Conservation (phyloP, 1,140 invertebrate species). For the Goniozus legneri region DNA sequence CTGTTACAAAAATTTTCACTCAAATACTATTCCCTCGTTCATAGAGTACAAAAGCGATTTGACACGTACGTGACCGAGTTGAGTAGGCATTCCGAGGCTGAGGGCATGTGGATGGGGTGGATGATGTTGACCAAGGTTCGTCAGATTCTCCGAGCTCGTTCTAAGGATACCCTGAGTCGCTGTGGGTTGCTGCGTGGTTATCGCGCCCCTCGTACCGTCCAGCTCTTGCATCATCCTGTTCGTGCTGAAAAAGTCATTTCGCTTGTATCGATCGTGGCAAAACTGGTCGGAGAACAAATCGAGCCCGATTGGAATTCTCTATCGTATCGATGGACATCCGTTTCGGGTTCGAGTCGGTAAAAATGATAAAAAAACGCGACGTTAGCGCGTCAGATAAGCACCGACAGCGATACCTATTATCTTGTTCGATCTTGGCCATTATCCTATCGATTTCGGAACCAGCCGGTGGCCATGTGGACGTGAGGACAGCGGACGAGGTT, state of each 20-base stretch:
- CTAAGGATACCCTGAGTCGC: constrained; percentile 41
- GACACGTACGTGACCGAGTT: constrained; percentile 40
- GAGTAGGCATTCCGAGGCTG: constrained; percentile 44
- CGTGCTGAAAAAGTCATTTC: too few relatives aligned
- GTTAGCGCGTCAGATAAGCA: constrained; percentile 9
- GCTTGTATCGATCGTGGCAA: neutral
- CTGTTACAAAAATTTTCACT: constrained; percentile 16
- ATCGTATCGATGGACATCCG: too few relatives aligned
- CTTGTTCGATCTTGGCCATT: constrained; percentile 92
- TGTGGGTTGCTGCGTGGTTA: constrained; percentile 50
- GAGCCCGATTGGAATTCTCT: too few relatives aligned
- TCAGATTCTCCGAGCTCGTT: constrained; percentile 49
- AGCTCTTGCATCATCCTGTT: constrained; percentile 79
- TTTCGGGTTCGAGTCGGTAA: too few relatives aligned
- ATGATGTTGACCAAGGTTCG: constrained; percentile 44
- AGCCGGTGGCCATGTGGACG: constrained; percentile 59
- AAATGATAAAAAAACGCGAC: too few relatives aligned
- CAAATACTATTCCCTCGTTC: neutral
- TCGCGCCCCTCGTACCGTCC: constrained; percentile 70
- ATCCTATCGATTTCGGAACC: constrained; percentile 86
- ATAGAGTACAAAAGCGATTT: neutral
- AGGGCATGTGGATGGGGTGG: constrained; percentile 47
- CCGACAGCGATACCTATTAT: constrained; percentile 60
- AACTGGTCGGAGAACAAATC: neutral
- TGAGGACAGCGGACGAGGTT: constrained; percentile 45